phyloP scores from a whole-genome alignment of 1,140 invertebrate genomes.

The Drosophila erecta region DNA sequence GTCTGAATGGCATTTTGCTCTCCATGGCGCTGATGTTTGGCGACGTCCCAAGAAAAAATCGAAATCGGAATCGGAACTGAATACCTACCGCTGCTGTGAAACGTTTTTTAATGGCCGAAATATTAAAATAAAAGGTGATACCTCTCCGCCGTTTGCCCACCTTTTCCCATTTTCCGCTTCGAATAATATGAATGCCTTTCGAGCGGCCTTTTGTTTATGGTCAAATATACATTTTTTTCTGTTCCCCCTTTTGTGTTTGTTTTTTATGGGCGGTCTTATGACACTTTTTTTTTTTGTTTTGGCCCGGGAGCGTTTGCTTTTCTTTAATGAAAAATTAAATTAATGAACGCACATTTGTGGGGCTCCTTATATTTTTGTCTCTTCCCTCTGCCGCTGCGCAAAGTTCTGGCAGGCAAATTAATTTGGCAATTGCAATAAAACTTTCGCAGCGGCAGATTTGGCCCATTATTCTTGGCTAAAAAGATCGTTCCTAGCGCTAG shows the following conservation, averaged over 20 bases:
- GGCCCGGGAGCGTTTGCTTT: slow-evolving; percentile 20
- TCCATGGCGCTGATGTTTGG: neutral
- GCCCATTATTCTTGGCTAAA: slow-evolving; percentile 45
- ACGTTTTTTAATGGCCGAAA: slow-evolving; percentile 46
- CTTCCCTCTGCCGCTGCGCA: neutral
- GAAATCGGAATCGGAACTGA: slow-evolving; percentile 35
- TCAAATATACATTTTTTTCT: slow-evolving; percentile 32
- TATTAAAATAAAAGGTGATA: slow-evolving; percentile 51
- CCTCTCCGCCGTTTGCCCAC: slow-evolving; percentile 17
- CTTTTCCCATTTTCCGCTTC: slow-evolving; percentile 30
- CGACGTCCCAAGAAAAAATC: neutral
- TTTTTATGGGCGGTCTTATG: slow-evolving; percentile 24
- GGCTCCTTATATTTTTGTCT: neutral
- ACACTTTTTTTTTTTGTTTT: slow-evolving; percentile 27
- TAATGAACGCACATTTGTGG: slow-evolving; percentile 53
- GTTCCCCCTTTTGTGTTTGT: slow-evolving; percentile 4
- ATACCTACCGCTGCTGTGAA: slow-evolving; percentile 27
- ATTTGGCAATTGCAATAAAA: slow-evolving; percentile 56
- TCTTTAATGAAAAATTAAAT: slow-evolving; percentile 54
- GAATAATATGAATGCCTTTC: slow-evolving; percentile 37
- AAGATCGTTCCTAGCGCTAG: slow-evolving; percentile 12
- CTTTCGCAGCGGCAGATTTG: slow-evolving; percentile 45
- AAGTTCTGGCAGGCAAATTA: slow-evolving; percentile 42
- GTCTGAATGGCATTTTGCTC: neutral
- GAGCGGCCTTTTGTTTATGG: slow-evolving; percentile 44